These are phyloP conservation scores for Xestia c-nigrum DNA, from an alignment of 2,888 invertebrate species.

Conservation along the genomic window DNA sequence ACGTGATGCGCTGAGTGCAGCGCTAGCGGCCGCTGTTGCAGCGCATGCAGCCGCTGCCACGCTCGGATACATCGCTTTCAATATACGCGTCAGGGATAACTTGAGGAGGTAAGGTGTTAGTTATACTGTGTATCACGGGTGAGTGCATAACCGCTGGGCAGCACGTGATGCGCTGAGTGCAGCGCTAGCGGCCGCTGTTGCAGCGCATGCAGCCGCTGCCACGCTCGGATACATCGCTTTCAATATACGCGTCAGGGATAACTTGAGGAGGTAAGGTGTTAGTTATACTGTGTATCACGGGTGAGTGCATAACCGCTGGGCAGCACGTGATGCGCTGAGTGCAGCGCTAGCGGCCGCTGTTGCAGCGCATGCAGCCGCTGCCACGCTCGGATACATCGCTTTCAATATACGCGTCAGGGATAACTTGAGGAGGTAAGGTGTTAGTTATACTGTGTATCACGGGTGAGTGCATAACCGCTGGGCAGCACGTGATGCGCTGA, in stretches of 20 bases:
- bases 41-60: slow-evolving; percentile 96
- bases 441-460: too few relatives aligned
- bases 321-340: slow-evolving; percentile 93
- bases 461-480: too few relatives aligned
- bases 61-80: slow-evolving; percentile 96
- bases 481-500: slow-evolving; percentile 92
- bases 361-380: slow-evolving; percentile 95
- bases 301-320: too few relatives aligned
- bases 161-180: slow-evolving; percentile 93
- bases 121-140: too few relatives aligned
- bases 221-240: slow-evolving; percentile 96
- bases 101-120: slow-evolving; percentile 82
- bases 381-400: slow-evolving; percentile 96
- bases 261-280: slow-evolving; percentile 87
- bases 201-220: slow-evolving; percentile 95
- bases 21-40: slow-evolving; percentile 94
- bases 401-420: slow-evolving; percentile 96
- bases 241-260: slow-evolving; percentile 95
- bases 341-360: slow-evolving; percentile 95
- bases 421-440: slow-evolving; percentile 90
- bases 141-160: too few relatives aligned
- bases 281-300: too few relatives aligned
- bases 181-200: slow-evolving; percentile 94
- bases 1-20: slow-evolving; percentile 92
- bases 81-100: slow-evolving; percentile 95